phyloP scores from a whole-genome alignment of 2,888 invertebrate species.

The Leuctra nigra region DNA sequence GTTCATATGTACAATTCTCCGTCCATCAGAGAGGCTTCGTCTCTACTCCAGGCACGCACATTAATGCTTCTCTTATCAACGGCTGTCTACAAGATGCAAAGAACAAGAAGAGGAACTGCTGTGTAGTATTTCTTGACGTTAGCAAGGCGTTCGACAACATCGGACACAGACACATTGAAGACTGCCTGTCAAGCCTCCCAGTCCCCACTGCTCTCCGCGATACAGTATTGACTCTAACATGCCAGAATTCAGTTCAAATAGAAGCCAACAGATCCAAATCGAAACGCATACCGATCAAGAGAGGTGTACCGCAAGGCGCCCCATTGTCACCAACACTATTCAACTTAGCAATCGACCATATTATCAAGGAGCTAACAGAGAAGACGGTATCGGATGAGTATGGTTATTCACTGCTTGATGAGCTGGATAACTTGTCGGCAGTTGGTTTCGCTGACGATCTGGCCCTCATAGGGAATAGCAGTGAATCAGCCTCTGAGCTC shows the following conservation, averaged over 20 bases:
- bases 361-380: too few species aligned
- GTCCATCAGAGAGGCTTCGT: background rate
- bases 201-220: background rate
- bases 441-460: too few species aligned
- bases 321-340: conserved; percentile 2
- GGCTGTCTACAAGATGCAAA: too few species aligned
- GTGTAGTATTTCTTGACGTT: background rate
- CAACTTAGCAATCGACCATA: background rate
- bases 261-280: conserved; percentile 1
- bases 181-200: background rate
- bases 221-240: too few species aligned
- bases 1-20: background rate
- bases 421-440: background rate
- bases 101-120: background rate
- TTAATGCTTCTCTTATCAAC: too few species aligned
- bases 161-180: background rate
- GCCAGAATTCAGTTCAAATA: too few species aligned
- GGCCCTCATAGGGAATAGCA: background rate
- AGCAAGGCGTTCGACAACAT: background rate
- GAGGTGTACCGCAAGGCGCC: conserved; percentile 8
- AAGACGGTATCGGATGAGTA: too few species aligned
- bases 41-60: background rate
- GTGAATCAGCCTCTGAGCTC: background rate
- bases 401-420: background rate
- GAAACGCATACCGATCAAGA: background rate